phyloP scores from a whole-genome alignment of 2,797 vertebrate genomes.

The Falco biarmicus region DNA sequence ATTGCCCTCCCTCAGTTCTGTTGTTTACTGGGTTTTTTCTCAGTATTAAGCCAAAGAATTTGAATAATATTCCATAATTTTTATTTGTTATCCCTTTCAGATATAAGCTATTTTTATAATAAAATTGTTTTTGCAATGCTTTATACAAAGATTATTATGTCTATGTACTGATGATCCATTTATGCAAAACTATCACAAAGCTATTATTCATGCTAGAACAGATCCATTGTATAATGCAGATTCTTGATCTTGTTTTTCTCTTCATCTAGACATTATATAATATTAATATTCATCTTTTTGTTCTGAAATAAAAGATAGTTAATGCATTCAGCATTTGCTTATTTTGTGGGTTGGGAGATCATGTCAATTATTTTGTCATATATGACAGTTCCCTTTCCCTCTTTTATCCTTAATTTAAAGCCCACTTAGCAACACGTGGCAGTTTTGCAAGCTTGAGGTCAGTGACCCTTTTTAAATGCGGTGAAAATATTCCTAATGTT shows the following conservation, averaged over 20 bases:
- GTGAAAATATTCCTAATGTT: background rate
- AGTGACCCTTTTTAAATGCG: background rate
- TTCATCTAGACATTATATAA: background rate
- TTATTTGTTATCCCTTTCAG: background rate
- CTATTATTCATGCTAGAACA: background rate
- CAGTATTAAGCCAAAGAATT: background rate
- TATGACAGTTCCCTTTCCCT: background rate
- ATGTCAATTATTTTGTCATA: background rate
- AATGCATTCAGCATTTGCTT: background rate
- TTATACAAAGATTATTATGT: background rate
- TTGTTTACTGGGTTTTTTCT: background rate
- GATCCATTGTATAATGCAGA: background rate
- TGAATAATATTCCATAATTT: background rate
- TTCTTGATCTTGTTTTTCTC: background rate
- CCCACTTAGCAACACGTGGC: background rate
- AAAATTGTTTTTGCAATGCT: background rate
- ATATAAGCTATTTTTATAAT: background rate
- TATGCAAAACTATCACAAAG: background rate
- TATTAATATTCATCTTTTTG: background rate
- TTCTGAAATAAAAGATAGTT: background rate
- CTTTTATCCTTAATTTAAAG: conserved; percentile 10
- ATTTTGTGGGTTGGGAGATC: background rate
- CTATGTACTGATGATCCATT: background rate
- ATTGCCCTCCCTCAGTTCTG: background rate
- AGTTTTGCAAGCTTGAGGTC: background rate